phyloP scores from a whole-genome alignment of 2,888 invertebrate species.

The Phanerotoma sp. region DNA sequence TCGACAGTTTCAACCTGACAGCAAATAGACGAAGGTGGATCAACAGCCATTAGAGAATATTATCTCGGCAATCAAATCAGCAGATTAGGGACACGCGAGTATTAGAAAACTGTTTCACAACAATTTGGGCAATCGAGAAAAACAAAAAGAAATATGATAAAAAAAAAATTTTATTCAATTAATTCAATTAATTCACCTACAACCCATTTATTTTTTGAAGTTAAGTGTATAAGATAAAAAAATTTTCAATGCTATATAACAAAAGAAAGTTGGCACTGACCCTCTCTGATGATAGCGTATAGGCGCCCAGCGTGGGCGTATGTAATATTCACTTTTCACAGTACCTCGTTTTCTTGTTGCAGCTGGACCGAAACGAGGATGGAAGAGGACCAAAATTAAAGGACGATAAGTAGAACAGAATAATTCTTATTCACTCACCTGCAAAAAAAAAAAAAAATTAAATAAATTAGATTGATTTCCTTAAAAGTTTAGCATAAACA shows the following conservation, averaged over 20 bases:
- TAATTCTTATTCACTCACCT: too few relatives aligned
- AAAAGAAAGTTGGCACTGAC: slow-evolving; percentile 22
- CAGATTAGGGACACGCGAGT: slow-evolving; percentile 42
- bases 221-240: neutral
- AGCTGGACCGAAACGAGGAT: neutral
- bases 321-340: slow-evolving; percentile 36
- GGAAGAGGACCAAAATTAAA: neutral
- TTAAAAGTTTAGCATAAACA: too few relatives aligned
- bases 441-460: too few relatives aligned
- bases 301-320: slow-evolving; percentile 31
- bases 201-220: neutral
- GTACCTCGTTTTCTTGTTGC: slow-evolving; percentile 10
- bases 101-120: too few relatives aligned
- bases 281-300: slow-evolving; percentile 29
- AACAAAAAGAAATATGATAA: too few relatives aligned
- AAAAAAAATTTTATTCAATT: too few relatives aligned
- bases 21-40: slow-evolving; percentile 43
- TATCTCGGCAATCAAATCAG: slow-evolving; percentile 44
- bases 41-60: slow-evolving; percentile 41
- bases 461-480: too few relatives aligned
- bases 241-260: slow-evolving; percentile 5
- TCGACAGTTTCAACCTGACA: slow-evolving; percentile 30
- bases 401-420: too few relatives aligned
- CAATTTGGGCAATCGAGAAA: too few relatives aligned
- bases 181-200: too few relatives aligned